These are phyloP conservation scores for Naso thynnoides DNA, from an alignment of 2,797 vertebrate genomes.

Conservation along the genomic window DNA sequence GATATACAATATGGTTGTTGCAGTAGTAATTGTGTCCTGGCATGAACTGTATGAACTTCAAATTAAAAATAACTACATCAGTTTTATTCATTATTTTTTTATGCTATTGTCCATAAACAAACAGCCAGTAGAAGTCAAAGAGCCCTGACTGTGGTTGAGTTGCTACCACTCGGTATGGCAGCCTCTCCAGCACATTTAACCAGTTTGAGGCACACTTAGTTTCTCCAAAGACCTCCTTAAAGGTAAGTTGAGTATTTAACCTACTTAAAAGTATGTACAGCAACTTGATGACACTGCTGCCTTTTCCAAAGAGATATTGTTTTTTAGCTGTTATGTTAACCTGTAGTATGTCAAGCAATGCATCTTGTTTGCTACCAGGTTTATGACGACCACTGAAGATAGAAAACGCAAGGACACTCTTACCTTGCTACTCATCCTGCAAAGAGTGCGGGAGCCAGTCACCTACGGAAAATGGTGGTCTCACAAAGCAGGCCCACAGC, in stretches of 20 bases:
- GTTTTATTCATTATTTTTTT: neutral
- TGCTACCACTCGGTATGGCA: neutral
- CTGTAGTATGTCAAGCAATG: neutral
- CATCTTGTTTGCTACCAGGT: neutral
- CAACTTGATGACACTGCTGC: neutral
- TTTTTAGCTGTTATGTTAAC: no score
- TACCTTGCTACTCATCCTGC: constrained; percentile 83
- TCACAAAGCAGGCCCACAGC: constrained; percentile 51
- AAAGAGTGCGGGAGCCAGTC: constrained; percentile 59
- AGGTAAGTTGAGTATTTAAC: neutral
- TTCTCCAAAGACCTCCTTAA: no score
- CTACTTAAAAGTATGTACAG: neutral
- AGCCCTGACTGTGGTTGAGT: neutral
- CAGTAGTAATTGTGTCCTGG: neutral
- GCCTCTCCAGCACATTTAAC: neutral
- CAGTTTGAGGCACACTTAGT: neutral
- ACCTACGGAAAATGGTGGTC: constrained; percentile 51
- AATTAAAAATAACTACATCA: neutral
- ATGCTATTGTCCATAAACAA: neutral
- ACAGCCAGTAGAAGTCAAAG: neutral
- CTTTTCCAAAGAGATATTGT: neutral
- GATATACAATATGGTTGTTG: neutral
- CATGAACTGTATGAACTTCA: neutral
- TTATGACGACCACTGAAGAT: neutral
- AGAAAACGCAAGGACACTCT: constrained; percentile 10